Evolutionary conservation across 2,113 vertebrate genomes (phyloP), one percentile per base, ranked within the genome.

Genomic region (Engraulis encrasicolus): DNA sequence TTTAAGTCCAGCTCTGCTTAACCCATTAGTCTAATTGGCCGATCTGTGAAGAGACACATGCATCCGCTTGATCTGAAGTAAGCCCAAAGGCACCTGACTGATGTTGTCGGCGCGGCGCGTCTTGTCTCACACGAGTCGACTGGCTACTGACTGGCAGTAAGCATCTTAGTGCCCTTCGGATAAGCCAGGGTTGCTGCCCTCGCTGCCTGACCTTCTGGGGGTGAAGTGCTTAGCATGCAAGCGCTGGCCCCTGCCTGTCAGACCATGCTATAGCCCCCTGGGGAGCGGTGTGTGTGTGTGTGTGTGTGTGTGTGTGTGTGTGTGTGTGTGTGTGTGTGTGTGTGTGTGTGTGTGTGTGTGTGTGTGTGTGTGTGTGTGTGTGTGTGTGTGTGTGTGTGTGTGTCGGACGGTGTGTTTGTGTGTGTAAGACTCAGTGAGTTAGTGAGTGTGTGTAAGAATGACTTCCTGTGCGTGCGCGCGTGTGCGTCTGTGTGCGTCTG

Each of bases 161-260:
- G 66, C 85, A 36, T 80, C 50, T 85, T 77, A 37, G 38, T 52
- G 78, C 78, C 54, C 50, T 19, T 78, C 19, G 40, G 80, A 71
- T 89, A 78, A 84, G 74, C 87, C 87, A 88, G 40, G 77, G 61
- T 58, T 37, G 52, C 80, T 83, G 77, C 79, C 84, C 88, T 87
- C 85, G 81, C 54, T 77, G 80, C 19, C 45, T 84, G 86, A 81
- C 86, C 84, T 86, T 86, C 84, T 58, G 23, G 50, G n/a, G 80
- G 1, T 34, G 81, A 37, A 61, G 17, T 54, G 78, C 81, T 27
- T 36, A 7, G 40, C 78, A 54, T 9, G 12, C 61, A 34, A n/a
- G 23, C 61, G 54, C 71, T 61, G 52, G 77, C 50, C 80, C 77
- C 71, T 49, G 54, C 15, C 40, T 80, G 78, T 50, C 27, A 12